phyloP scores from a whole-genome alignment of 1,140 invertebrate genomes.

The Vanessa tameamea region DNA sequence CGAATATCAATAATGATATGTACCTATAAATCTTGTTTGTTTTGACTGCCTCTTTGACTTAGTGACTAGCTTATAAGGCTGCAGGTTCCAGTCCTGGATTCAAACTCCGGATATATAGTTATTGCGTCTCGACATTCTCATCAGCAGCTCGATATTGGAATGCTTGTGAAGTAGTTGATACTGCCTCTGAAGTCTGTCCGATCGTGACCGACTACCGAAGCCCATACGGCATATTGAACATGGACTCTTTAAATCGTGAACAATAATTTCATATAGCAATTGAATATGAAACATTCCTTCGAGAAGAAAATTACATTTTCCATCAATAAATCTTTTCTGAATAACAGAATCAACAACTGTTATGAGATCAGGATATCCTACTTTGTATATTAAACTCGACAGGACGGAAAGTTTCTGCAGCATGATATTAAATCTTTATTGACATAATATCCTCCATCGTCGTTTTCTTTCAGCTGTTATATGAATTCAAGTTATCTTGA shows the following conservation, averaged over 20 bases:
- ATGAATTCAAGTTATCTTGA: neutral
- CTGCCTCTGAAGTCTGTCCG: too few relatives aligned
- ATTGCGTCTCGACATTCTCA: too few relatives aligned
- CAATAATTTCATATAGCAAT: constrained; percentile 23
- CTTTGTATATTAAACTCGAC: constrained; percentile 12
- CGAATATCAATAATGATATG: too few relatives aligned
- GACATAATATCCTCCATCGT: neutral
- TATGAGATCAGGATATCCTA: constrained; percentile 8
- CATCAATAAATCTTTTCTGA: constrained; percentile 4
- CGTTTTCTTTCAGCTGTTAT: constrained; percentile 4
- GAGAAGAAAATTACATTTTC: constrained; percentile 2
- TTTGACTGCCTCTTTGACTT: too few relatives aligned
- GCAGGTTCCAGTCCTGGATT: too few relatives aligned
- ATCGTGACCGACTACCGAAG: too few relatives aligned
- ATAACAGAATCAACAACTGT: constrained; percentile 12
- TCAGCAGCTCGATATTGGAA: too few relatives aligned
- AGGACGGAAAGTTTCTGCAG: constrained; percentile 7
- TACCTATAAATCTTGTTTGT: too few relatives aligned
- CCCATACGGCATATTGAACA: constrained; percentile 33
- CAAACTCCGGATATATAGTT: too few relatives aligned
- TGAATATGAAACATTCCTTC: neutral
- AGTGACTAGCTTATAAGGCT: too few relatives aligned
- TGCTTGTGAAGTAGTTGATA: too few relatives aligned
- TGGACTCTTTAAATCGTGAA: constrained; percentile 32
- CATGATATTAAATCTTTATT: constrained; percentile 14